phyloP scores from a whole-genome alignment of 2,888 invertebrate species.

The Stomorhina lunata region DNA sequence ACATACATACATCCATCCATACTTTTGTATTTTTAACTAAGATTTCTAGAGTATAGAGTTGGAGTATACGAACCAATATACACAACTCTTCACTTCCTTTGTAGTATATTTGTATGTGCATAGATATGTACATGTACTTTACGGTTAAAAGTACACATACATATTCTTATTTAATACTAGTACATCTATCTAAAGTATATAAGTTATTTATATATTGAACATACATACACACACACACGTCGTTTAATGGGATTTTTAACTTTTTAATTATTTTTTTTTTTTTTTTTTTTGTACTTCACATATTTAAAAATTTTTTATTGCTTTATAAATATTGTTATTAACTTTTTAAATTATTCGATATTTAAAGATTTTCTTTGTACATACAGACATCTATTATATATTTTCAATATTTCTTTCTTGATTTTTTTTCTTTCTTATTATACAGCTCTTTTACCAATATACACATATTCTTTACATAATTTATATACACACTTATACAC shows the following conservation, averaged over 20 bases:
- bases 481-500: constrained; percentile 54
- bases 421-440: neutral
- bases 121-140: neutral
- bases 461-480: constrained; percentile 63
- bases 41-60: constrained; percentile 16
- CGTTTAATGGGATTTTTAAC: neutral
- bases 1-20: constrained; percentile 27
- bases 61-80: constrained; percentile 23
- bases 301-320: neutral
- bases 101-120: neutral
- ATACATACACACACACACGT: neutral
- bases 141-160: neutral
- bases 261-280: neutral
- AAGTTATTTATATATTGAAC: constrained; percentile 1
- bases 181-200: neutral
- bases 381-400: neutral
- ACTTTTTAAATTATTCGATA: neutral
- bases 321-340: neutral
- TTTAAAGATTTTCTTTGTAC: neutral
- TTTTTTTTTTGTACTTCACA: neutral
- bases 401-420: constrained; percentile 18
- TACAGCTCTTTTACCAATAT: constrained; percentile 47
- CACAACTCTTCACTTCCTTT: constrained; percentile 41
- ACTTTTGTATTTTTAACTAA: constrained; percentile 28
- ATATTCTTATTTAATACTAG: neutral